Evolutionary conservation across 2,113 vertebrate genomes (phyloP).

Genomic region (Dinomys branickii): DNA sequence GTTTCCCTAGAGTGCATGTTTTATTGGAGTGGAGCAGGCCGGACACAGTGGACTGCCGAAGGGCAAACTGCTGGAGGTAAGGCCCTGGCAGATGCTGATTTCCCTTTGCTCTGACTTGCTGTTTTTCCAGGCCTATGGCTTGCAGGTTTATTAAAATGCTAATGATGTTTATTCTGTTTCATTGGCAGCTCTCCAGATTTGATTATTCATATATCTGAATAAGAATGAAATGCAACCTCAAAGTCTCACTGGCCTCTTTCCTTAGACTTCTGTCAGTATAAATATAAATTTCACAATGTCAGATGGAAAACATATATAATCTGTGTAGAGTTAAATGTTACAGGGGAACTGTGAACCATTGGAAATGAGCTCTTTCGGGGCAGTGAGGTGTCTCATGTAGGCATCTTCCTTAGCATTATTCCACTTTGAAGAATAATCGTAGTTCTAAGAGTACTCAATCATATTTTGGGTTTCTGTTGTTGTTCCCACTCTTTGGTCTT

Average conservation of each 20-base stretch:
- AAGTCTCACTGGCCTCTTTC: slow-evolving; percentile 45
- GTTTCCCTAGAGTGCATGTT: neutral
- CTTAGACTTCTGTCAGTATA: slow-evolving; percentile 51
- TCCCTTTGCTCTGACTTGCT: slow-evolving; percentile 58
- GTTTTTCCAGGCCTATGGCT: slow-evolving; percentile 57
- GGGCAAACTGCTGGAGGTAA: neutral
- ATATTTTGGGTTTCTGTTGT: neutral
- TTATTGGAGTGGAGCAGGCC: neutral
- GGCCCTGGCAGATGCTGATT: neutral
- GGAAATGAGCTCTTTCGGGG: neutral
- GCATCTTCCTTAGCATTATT: neutral
- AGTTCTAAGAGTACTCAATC: neutral
- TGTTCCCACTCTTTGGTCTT: neutral
- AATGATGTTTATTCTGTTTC: slow-evolving; percentile 69
- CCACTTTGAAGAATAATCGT: neutral
- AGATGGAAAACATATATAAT: neutral
- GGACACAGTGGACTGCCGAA: neutral
- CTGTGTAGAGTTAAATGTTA: slow-evolving; percentile 31
- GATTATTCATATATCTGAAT: slow-evolving; percentile 74
- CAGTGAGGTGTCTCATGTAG: neutral
- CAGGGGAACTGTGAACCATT: neutral
- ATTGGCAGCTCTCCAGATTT: slow-evolving; percentile 73
- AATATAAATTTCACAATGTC: slow-evolving; percentile 35
- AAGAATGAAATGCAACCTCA: slow-evolving; percentile 54
- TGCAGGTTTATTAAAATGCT: slow-evolving; percentile 72